A percentile compares a stretch with the other conserved stretches of the same genome.
Conservation (phyloP, 2,888 invertebrate species). For the Callosobruchus maculatus region DNA sequence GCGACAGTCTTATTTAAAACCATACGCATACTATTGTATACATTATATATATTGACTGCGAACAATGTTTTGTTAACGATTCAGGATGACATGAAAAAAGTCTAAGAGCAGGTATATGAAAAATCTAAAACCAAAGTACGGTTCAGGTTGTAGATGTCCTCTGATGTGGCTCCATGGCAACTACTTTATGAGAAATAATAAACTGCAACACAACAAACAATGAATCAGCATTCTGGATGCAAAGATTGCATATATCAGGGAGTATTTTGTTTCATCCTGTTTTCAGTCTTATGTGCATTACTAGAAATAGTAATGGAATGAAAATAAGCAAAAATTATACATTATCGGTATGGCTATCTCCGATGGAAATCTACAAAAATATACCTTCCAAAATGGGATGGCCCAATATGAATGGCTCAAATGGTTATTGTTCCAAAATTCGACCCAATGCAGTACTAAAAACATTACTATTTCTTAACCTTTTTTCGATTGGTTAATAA, state of each 20-base stretch:
- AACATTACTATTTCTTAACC: no score
- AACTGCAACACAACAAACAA: conserved; percentile 1
- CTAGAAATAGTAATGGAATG: conserved; percentile 32
- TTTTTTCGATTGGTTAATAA: no score
- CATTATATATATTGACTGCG: no score
- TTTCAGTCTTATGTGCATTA: conserved; percentile 43
- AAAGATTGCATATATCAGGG: conserved; percentile 38
- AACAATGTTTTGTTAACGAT: no score
- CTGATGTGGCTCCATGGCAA: not conserved
- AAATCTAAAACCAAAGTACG: no score
- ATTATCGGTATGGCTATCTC: conserved; percentile 46
- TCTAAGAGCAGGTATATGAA: no score
- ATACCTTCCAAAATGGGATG: no score
- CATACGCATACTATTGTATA: no score
- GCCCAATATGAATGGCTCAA: not conserved
- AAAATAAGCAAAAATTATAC: conserved; percentile 40
- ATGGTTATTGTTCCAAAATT: not conserved
- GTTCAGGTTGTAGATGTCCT: no score
- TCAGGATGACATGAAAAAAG: no score
- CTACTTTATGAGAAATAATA: not conserved
- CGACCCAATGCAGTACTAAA: no score
- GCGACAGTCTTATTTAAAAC: no score
- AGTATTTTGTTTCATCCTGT: conserved; percentile 31
- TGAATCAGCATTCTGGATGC: conserved; percentile 30
- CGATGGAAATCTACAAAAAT: not conserved